These are phyloP conservation scores for Sebastes trivittatus DNA, from an alignment of 2,797 vertebrate species.

Conservation along the genomic window DNA sequence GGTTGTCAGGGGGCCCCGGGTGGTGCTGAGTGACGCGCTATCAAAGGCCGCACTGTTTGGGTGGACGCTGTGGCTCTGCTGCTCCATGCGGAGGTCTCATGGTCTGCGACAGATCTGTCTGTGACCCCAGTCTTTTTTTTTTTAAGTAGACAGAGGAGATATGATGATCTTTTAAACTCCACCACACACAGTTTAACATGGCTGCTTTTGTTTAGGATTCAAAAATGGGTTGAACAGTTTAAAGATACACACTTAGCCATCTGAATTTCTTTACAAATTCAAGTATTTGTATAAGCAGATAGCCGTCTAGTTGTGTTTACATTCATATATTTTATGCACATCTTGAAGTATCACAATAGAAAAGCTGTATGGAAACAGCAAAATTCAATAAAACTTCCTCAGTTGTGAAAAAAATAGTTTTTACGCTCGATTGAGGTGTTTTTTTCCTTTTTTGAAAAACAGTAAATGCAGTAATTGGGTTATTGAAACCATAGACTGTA, in stretches of 20 bases:
- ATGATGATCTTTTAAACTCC: conserved; percentile 13
- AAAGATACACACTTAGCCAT: neutral
- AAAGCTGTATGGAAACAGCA: too few species aligned
- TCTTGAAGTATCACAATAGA: too few species aligned
- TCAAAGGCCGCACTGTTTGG: conserved; percentile 82
- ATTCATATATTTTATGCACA: too few species aligned
- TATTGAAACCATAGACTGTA: too few species aligned
- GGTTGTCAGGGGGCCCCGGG: conserved; percentile 55
- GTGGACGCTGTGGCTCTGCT: conserved; percentile 50
- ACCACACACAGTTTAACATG: neutral
- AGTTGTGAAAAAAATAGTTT: too few species aligned
- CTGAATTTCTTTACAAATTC: neutral
- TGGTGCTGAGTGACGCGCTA: conserved; percentile 74
- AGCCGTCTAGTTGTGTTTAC: too few species aligned
- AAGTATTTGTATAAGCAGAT: neutral
- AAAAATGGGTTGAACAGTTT: neutral
- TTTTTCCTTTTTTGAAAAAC: too few species aligned
- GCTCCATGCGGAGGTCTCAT: conserved; percentile 72
- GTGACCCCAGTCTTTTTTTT: conserved; percentile 31
- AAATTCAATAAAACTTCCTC: too few species aligned
- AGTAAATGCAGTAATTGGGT: rapidly evolving
- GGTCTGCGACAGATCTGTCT: conserved; percentile 67
- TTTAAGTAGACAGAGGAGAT: conserved; percentile 22
- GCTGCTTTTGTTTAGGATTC: conserved; percentile 9
- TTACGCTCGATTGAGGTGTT: too few species aligned